A percentile compares a stretch with the other conserved stretches of the same genome.
phyloP scores from a whole-genome alignment of 2,113 vertebrate species.

The Podarcis muralis region DNA sequence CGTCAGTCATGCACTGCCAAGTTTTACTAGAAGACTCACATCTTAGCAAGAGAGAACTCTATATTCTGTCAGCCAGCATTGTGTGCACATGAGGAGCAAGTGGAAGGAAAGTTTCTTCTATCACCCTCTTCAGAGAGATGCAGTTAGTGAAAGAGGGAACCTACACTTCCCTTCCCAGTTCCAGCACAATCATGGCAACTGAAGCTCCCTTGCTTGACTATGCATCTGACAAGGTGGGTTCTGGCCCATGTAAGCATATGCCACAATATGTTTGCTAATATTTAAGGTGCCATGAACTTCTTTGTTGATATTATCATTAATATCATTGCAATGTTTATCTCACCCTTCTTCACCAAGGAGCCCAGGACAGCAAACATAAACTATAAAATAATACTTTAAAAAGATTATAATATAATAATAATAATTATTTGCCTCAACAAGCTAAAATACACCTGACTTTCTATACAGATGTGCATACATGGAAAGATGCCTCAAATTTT shows the following conservation, averaged over 20 bases:
- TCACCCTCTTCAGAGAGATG: not conserved
- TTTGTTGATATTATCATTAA: not conserved
- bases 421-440: no score
- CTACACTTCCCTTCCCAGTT: not conserved
- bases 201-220: not conserved
- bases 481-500: no score
- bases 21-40: not conserved
- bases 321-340: no score
- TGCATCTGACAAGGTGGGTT: not conserved
- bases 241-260: not conserved
- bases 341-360: no score
- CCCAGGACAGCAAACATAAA: not conserved
- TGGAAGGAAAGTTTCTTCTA: not conserved
- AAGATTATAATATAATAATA: not conserved
- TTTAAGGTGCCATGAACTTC: not conserved
- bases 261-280: not conserved
- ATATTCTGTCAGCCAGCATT: not conserved
- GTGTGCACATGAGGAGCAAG: not conserved
- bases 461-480: no score
- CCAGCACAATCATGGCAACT: not conserved
- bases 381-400: not conserved
- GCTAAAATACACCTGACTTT: no score
- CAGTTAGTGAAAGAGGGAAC: not conserved
- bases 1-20: not conserved
- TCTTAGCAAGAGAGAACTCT: conserved; percentile 9